A percentile compares a stretch with the other conserved stretches of the same genome.
These are phyloP conservation scores for Harpagoxenus sublaevis DNA, from an alignment of 2,888 invertebrate genomes.

Conservation along the genomic window DNA sequence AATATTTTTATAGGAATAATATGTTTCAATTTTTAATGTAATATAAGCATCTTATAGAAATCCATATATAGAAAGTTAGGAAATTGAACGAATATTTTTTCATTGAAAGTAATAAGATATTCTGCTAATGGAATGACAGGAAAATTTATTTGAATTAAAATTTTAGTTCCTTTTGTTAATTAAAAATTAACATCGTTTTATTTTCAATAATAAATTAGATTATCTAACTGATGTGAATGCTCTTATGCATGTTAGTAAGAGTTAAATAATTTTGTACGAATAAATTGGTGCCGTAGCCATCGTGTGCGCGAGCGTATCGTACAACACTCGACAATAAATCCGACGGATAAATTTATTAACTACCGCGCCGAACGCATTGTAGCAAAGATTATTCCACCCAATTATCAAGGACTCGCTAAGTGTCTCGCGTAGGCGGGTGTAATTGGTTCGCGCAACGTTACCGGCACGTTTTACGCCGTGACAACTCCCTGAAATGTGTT, in stretches of 20 bases:
- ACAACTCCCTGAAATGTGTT: conserved; percentile 63
- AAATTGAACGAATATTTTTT: neutral
- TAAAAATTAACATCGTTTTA: neutral
- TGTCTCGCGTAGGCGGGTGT: conserved; percentile 62
- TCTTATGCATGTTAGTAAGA: neutral
- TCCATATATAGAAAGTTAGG: neutral
- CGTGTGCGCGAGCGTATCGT: neutral
- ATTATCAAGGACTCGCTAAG: conserved; percentile 72
- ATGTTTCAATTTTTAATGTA: neutral
- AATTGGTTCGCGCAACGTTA: conserved; percentile 67
- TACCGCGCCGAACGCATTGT: conserved; percentile 54
- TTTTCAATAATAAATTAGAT: neutral
- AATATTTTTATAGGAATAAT: neutral
- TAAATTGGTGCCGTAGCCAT: neutral
- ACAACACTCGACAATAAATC: neutral
- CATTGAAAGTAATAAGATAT: neutral
- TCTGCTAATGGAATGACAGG: neutral
- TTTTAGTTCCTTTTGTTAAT: neutral
- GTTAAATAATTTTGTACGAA: neutral
- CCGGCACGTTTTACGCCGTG: conserved; percentile 64
- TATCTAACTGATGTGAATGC: neutral
- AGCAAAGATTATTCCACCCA: conserved; percentile 59
- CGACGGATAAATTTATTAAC: conserved; percentile 60
- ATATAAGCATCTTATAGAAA: neutral
- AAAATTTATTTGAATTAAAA: conserved; percentile 1